Evolutionary conservation across 53 echinoderm and acorn worm genomes (phyloP), one percentile per base, ranked within the genome.

Genomic region (Temnopleurus reevesii): DNA sequence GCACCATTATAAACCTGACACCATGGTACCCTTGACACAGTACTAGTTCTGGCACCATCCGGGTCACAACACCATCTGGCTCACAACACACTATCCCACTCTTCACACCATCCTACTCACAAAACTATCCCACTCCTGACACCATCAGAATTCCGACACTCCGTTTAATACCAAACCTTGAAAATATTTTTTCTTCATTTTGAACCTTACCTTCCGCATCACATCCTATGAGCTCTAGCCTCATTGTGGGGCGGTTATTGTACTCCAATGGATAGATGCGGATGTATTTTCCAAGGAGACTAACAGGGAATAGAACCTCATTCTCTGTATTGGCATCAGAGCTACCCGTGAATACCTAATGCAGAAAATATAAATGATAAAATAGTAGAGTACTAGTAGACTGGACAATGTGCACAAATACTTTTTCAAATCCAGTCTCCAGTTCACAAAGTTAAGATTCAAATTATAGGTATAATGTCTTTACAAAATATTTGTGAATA

Each of bases 171-270:
- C n/a, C n/a, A n/a, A n/a, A n/a, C n/a, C n/a, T n/a, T n/a, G n/a
- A n/a, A n/a, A n/a, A n/a, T n/a, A n/a, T n/a, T n/a, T n/a, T n/a
- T n/a, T n/a, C n/a, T n/a, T n/a, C n/a, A n/a, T n/a, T n/a, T n/a
- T n/a, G n/a, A 33, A 4, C 12, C 90, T 76, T 15, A 93, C 91
- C 89, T 77, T 89, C 83, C 76, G n/a, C 18, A 5, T 45, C 46
- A 88, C 94, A 94, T 81, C 94, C 94, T n/a, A 94, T 47, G 13
- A 94, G 76, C 34, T 94, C 94, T 77, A 92, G n/a, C 43, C 94
- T 86, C 29, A 94, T 76, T 44, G 85, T 90, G 21, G 92, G 81
- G 26, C 76, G 77, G 13, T 27, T 45, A 35, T 89, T 46, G 57
- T 81, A 93, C 36, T 46, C 49, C 1, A 91, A 10, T 15, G 87